These are phyloP conservation scores for Diloba caeruleocephala DNA, from an alignment of 2,888 invertebrate species.

Conservation along the genomic window DNA sequence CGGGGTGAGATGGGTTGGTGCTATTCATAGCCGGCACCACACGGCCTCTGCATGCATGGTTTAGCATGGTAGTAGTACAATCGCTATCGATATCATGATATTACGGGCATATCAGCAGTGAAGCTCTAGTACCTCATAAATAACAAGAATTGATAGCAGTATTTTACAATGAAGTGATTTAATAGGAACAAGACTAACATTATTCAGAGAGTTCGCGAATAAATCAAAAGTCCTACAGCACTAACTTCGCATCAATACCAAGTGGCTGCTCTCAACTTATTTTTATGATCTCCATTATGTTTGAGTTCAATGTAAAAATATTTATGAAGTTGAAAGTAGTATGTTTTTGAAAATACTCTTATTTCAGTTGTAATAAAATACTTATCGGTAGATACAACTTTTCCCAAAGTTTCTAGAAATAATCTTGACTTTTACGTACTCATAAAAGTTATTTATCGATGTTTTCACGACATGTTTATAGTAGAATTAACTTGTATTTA, in stretches of 20 bases:
- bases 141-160: constrained; percentile 38
- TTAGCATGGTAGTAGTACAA: constrained; percentile 13
- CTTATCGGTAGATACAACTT: constrained; percentile 26
- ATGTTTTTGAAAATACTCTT: constrained; percentile 33
- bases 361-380: constrained; percentile 31
- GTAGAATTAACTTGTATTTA: background rate
- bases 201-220: constrained; percentile 46
- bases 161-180: constrained; percentile 50
- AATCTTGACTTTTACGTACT: constrained; percentile 35
- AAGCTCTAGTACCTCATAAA: constrained; percentile 40
- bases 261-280: constrained; percentile 37
- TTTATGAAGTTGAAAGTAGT: constrained; percentile 42
- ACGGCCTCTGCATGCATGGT: constrained; percentile 5
- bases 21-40: background rate
- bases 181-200: constrained; percentile 40
- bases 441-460: constrained; percentile 19
- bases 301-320: constrained; percentile 32
- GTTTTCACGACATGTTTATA: constrained; percentile 14
- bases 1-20: background rate
- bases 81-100: constrained; percentile 16
- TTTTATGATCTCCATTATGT: constrained; percentile 41
- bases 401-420: constrained; percentile 20
- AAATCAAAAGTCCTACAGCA: constrained; percentile 41
- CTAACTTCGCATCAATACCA: constrained; percentile 40
- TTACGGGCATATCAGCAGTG: constrained; percentile 28